Percentiles rank a stretch among this genome's conserved stretches.
These are phyloP conservation scores for Mythimna ferrago DNA, from an alignment of 2,888 invertebrate species.

Conservation along the genomic window DNA sequence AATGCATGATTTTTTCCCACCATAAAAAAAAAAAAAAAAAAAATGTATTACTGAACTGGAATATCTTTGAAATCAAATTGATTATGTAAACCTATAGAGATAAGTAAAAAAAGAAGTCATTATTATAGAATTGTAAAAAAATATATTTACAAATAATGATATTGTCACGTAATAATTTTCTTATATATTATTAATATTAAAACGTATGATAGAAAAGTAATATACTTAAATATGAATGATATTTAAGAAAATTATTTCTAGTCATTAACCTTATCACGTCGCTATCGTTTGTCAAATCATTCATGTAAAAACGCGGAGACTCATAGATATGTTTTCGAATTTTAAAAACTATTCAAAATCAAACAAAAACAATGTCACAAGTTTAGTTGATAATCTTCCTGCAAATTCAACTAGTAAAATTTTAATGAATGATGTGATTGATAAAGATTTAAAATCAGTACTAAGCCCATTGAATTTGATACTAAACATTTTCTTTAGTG, in stretches of 20 bases:
- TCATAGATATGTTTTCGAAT: not conserved
- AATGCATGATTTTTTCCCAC: too few species aligned
- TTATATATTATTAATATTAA: too few species aligned
- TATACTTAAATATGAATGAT: too few species aligned
- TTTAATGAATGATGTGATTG: not conserved
- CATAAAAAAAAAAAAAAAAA: too few species aligned
- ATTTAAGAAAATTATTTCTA: too few species aligned
- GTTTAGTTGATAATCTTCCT: not conserved
- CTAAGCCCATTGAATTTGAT: conserved; percentile 25
- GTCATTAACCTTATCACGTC: too few species aligned
- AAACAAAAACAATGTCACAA: not conserved
- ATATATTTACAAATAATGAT: not conserved
- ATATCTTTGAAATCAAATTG: too few species aligned
- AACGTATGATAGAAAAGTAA: too few species aligned
- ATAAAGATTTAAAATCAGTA: conserved; percentile 17
- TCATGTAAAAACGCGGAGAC: too few species aligned
- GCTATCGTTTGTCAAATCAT: too few species aligned
- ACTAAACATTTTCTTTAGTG: conserved; percentile 20
- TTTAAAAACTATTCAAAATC: not conserved
- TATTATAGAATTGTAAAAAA: not conserved
- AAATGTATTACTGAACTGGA: too few species aligned
- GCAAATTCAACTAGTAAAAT: not conserved
- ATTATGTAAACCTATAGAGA: too few species aligned
- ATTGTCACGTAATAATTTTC: not conserved
- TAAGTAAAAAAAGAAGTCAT: not conserved